These are phyloP conservation scores for Tauraco erythrolophus DNA, from an alignment of 2,113 vertebrate species.

Conservation along the genomic window DNA sequence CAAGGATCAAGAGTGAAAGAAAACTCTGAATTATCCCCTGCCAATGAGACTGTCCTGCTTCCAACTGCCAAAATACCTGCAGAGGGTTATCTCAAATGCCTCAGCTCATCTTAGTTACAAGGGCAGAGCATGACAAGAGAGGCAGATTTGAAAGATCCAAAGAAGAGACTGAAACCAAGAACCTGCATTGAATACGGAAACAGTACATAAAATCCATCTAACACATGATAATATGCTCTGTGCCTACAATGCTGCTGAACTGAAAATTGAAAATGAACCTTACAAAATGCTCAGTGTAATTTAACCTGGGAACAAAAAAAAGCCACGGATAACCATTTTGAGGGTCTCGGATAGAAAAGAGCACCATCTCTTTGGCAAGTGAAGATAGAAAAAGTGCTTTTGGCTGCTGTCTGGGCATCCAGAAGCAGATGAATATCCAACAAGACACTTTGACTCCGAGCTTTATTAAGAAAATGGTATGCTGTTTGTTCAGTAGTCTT, in stretches of 20 bases:
- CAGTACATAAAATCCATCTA: not conserved
- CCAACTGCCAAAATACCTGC: not conserved
- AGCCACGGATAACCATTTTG: not conserved
- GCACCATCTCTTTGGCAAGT: not conserved
- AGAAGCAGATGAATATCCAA: not conserved
- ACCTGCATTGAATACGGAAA: not conserved
- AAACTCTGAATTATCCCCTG: conserved; percentile 40
- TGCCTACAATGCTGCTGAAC: not conserved
- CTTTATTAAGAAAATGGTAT: not conserved
- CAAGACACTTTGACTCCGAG: not conserved
- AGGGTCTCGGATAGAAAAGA: not conserved
- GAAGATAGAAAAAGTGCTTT: not conserved
- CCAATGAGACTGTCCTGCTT: not conserved
- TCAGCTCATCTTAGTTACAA: conserved; percentile 29
- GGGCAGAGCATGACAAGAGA: conserved; percentile 10
- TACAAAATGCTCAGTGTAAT: not conserved
- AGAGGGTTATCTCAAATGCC: conserved; percentile 15
- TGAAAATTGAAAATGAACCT: not conserved
- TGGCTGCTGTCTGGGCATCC: not conserved
- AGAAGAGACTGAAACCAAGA: not conserved
- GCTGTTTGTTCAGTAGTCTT: not conserved
- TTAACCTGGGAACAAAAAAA: not conserved
- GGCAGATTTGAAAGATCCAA: conserved; percentile 9
- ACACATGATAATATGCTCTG: not conserved
- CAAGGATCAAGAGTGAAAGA: not conserved